Percentiles rank a stretch among this genome's conserved stretches.
Evolutionary conservation across 1,140 invertebrate species (phyloP).

Genomic region (Lanistes nyassanus): DNA sequence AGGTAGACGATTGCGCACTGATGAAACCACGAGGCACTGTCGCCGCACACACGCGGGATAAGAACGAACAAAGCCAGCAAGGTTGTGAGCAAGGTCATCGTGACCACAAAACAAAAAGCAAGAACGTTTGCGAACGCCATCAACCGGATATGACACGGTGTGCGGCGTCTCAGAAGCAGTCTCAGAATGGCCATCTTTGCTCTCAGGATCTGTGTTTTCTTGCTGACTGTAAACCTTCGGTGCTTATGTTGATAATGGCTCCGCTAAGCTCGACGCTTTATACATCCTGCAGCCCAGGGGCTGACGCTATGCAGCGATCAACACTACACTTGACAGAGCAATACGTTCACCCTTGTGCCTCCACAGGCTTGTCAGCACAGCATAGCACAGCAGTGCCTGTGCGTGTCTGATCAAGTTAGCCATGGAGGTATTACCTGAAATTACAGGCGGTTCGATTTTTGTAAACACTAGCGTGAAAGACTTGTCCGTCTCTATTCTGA

Average conservation of each 20-base stretch:
- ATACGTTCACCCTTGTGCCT: too few species aligned
- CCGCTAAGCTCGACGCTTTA: not conserved
- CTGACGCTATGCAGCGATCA: not conserved
- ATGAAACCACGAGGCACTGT: slow-evolving; percentile 5
- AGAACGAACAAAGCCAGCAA: slow-evolving; percentile 13
- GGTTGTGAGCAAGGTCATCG: slow-evolving; percentile 11
- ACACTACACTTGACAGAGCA: too few species aligned
- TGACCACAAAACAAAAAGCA: slow-evolving; percentile 14
- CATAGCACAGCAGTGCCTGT: too few species aligned
- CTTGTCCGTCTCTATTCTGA: too few species aligned
- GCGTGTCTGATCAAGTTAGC: too few species aligned
- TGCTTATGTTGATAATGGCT: not conserved
- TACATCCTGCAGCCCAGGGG: too few species aligned
- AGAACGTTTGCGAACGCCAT: slow-evolving; percentile 21
- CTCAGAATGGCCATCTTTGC: slow-evolving; percentile 3
- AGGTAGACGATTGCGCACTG: slow-evolving; percentile 10
- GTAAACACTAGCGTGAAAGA: too few species aligned
- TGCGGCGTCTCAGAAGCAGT: slow-evolving; percentile 3
- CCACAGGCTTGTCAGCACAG: too few species aligned
- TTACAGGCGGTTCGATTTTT: too few species aligned
- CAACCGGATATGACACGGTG: slow-evolving; percentile 7
- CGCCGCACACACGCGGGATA: slow-evolving; percentile 17
- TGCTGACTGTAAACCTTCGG: not conserved
- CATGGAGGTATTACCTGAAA: too few species aligned
- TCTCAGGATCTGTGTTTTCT: not conserved